Evolutionary conservation across 2,113 vertebrate species (phyloP).

Genomic region (Hyla sarda): DNA sequence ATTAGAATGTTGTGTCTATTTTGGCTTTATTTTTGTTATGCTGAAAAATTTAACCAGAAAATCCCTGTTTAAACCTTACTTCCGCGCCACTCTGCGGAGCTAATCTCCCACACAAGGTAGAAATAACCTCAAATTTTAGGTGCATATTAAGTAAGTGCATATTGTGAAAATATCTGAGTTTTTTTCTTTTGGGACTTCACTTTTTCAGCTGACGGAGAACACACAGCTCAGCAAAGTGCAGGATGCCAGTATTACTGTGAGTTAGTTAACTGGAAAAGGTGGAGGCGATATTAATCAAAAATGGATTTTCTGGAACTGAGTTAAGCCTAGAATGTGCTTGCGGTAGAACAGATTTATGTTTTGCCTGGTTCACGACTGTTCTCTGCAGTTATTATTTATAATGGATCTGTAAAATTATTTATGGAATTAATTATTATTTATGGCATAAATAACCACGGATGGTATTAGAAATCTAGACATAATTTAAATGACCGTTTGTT

Average conservation of each 20-base stretch:
- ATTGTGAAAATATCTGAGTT: background rate
- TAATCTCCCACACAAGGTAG: too few species aligned
- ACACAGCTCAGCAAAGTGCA: background rate
- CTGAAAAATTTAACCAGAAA: too few species aligned
- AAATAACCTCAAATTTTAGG: background rate
- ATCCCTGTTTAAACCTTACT: too few species aligned
- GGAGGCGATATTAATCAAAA: constrained; percentile 51
- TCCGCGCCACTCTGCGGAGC: too few species aligned
- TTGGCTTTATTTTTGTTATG: too few species aligned
- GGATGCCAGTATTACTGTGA: constrained; percentile 22
- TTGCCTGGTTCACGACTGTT: background rate
- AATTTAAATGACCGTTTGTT: constrained; percentile 1
- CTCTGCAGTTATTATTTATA: constrained; percentile 25
- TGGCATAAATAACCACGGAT: background rate
- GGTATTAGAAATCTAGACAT: background rate
- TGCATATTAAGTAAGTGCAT: constrained; percentile 22
- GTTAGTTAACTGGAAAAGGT: constrained; percentile 48
- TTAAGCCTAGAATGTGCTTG: constrained; percentile 49
- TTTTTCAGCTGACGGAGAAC: background rate
- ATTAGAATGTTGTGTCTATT: too few species aligned
- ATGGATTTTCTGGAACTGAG: constrained; percentile 50
- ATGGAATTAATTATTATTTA: constrained; percentile 37
- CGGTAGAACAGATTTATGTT: constrained; percentile 37
- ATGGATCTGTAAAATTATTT: constrained; percentile 30
- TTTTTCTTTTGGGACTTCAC: background rate